Base-by-base conservation (phyloP, 2,797 vertebrate species). In the Limosa lapponica region DNA sequence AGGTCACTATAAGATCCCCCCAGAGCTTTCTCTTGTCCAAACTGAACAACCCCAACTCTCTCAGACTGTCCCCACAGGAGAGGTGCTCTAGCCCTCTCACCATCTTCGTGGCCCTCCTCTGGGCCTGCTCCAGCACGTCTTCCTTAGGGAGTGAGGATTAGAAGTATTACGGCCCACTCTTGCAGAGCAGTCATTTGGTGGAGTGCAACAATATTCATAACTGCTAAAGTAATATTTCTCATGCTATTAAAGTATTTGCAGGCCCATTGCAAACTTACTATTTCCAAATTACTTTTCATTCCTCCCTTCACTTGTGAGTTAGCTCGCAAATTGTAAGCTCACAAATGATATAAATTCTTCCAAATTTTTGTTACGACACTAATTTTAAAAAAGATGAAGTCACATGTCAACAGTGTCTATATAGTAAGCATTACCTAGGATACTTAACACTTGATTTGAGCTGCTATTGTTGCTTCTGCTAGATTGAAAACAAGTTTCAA, bases 141-240 rank as follows among this genome's bases (percentile, higher is more conserved):
- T 61, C 43, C 12, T 8, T 11, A 22, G n/a, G 18, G 20, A 34
- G 13, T 4, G 34, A 18, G 30, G 10, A 19, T 19, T 15, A 7
- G 30, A 44, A 34, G 16, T 8, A 8, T 4, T 8, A 5, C 3
- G 10, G 6, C 32, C 24, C 22, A 1, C 23, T 39, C 12, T 27
- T 13, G 20, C n/a, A 19, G 34, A n/a, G 14, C 25, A 8, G 20
- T 8, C 1, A 0, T n/a, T 48, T 27, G 9, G 36, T 11, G 5
- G 1, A 22, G 13, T 28, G 12, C 30, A 11, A 28, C 28, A 6
- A 3, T 28, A 11, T 6, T 73, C 28, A 13, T 34, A 8, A 10
- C 8, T 23, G 1, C 20, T 20, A 1, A 49, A 34, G 49, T 7
- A 25, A 24, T 3, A 0, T 13, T 8, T 13, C 36, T 27, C 1